A percentile compares a stretch with the other conserved stretches of the same genome.
Evolutionary conservation across 2,888 invertebrate species (phyloP).

Genomic region (Luffia ferchaultella): DNA sequence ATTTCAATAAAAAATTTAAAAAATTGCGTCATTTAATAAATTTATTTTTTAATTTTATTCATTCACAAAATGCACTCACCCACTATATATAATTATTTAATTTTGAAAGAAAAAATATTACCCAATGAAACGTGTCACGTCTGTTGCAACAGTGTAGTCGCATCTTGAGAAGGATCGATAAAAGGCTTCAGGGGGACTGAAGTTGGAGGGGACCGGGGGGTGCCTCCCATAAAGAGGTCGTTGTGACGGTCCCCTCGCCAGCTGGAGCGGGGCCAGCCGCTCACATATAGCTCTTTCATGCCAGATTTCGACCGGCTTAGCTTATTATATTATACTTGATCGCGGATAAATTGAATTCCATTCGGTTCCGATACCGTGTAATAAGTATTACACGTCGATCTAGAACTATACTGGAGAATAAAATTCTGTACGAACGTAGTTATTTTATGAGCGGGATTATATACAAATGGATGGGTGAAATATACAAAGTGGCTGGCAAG

Average conservation of each 20-base stretch:
- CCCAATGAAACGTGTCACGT: neutral
- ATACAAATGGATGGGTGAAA: too few relatives aligned
- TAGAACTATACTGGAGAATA: constrained; percentile 8
- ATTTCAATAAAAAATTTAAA: too few relatives aligned
- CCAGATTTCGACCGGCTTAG: constrained; percentile 20
- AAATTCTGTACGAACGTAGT: constrained; percentile 6
- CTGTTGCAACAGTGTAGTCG: neutral
- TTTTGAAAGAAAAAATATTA: too few relatives aligned
- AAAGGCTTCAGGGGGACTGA: constrained; percentile 12
- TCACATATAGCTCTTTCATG: constrained; percentile 14
- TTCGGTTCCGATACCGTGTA: neutral
- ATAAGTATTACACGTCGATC: constrained; percentile 8
- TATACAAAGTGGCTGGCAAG: too few relatives aligned
- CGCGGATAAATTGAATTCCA: constrained; percentile 1
- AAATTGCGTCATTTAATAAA: too few relatives aligned
- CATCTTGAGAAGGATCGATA: neutral
- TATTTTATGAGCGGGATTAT: too few relatives aligned
- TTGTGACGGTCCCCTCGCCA: constrained; percentile 25
- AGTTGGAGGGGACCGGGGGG: constrained; percentile 34
- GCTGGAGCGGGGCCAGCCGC: constrained; percentile 29
- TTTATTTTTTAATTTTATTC: too few relatives aligned
- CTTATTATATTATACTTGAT: neutral
- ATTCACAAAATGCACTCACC: too few relatives aligned
- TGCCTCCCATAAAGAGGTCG: constrained; percentile 20
- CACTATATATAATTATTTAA: too few relatives aligned